Conservation (phyloP, 2,797 vertebrate genomes). For the Siniperca obscura region DNA sequence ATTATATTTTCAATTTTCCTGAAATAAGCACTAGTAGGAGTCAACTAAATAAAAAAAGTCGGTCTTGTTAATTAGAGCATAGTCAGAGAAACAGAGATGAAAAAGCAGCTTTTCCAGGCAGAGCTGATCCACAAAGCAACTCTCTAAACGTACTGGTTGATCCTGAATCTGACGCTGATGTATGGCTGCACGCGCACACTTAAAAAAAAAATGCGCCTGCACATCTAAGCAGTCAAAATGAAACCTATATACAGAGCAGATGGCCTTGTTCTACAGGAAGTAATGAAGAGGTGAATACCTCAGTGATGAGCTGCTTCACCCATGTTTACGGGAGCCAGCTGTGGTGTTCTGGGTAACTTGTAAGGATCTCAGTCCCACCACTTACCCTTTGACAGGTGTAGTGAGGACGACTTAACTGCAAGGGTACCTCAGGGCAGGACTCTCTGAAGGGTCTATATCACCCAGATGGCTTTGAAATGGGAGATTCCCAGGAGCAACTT, state of each 20-base stretch:
- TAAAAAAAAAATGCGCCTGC: background rate
- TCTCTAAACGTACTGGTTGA: background rate
- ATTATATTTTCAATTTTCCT: background rate
- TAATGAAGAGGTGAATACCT: conserved; percentile 1
- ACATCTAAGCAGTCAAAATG: background rate
- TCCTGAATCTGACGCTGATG: background rate
- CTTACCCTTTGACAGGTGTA: background rate
- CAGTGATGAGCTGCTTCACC: background rate
- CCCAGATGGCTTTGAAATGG: conserved; percentile 11
- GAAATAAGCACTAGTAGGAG: background rate
- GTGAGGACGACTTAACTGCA: background rate
- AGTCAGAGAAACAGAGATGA: background rate
- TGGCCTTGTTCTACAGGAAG: background rate
- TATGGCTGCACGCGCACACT: background rate
- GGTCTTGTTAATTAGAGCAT: background rate
- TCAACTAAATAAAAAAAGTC: background rate
- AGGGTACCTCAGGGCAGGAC: background rate
- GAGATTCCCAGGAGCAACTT: background rate
- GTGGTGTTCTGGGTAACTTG: background rate
- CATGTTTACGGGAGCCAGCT: background rate
- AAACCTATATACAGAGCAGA: conserved; percentile 7
- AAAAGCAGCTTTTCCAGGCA: background rate
- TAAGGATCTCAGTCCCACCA: background rate
- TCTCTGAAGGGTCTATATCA: conserved; percentile 5
- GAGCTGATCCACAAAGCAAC: background rate